phyloP scores from a whole-genome alignment of 2,888 invertebrate genomes.

The Drosophila cognata region DNA sequence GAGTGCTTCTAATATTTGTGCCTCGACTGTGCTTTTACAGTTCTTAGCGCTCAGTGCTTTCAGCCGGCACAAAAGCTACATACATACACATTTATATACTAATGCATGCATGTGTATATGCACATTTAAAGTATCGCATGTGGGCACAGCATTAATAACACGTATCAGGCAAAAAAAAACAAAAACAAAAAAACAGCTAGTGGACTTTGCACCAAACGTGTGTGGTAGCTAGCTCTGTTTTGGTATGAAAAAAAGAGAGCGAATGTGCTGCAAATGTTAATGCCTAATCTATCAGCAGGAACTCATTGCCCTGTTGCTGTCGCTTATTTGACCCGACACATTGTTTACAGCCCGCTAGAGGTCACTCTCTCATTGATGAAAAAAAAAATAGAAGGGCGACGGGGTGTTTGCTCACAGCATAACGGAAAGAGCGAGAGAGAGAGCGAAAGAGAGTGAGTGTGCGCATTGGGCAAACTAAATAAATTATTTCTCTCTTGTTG shows the following conservation, averaged over 20 bases:
- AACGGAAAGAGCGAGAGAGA: background rate
- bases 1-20: background rate
- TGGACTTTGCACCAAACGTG: slow-evolving; percentile 43
- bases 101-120: slow-evolving; percentile 4
- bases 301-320: slow-evolving; percentile 29
- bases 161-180: slow-evolving; percentile 9
- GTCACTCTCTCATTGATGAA: slow-evolving; percentile 35
- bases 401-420: slow-evolving; percentile 2
- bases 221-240: slow-evolving; percentile 1
- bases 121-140: slow-evolving; percentile 11
- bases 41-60: background rate
- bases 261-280: slow-evolving; percentile 28
- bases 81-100: background rate
- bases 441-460: slow-evolving; percentile 25
- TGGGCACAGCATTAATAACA: slow-evolving; percentile 13
- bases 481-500: slow-evolving; percentile 37
- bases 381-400: background rate
- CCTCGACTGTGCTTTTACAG: background rate
- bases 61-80: slow-evolving; percentile 14
- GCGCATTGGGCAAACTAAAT: slow-evolving; percentile 37
- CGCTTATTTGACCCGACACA: slow-evolving; percentile 27
- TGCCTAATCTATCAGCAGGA: slow-evolving; percentile 20
- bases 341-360: slow-evolving; percentile 35
- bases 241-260: slow-evolving; percentile 27
- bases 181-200: slow-evolving; percentile 10